A percentile compares a stretch with the other conserved stretches of the same genome.
Evolutionary conservation across 1,140 invertebrate species (phyloP).

Genomic region (Paralvinella palmiformis): DNA sequence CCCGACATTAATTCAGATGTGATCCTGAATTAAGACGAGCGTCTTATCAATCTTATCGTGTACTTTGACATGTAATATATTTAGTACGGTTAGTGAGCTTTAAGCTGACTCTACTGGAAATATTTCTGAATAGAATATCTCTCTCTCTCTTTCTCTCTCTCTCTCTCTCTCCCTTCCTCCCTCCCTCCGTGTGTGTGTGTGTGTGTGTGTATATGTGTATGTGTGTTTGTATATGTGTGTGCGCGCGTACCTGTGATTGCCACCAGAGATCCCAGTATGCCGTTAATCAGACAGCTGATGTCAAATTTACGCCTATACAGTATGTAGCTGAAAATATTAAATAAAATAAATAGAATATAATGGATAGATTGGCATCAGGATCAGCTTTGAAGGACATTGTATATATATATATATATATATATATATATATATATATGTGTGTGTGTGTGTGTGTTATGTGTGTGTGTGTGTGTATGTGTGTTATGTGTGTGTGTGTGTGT

Average conservation of each 20-base stretch:
- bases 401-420: neutral
- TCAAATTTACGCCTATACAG: constrained; percentile 2
- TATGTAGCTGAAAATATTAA: constrained; percentile 6
- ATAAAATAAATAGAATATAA: neutral
- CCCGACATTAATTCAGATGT: no score
- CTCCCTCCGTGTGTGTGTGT: neutral
- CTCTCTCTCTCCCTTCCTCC: no score
- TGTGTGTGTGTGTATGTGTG: neutral
- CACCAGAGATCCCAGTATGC: constrained; percentile 8
- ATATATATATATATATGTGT: neutral
- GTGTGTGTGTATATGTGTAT: neutral
- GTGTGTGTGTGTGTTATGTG: neutral
- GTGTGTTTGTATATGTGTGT: neutral
- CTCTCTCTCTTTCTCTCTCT: no score
- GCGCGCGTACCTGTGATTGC: neutral
- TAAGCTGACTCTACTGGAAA: no score
- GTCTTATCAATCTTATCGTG: no score
- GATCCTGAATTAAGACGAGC: no score
- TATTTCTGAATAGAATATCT: no score
- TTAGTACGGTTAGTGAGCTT: no score
- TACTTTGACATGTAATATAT: no score
- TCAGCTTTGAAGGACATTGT: neutral
- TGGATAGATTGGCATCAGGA: neutral
- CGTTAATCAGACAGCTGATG: constrained; percentile 9
- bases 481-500: no score